Conservation (phyloP, 2,797 vertebrate species). For the Eulemur rubriventer region DNA sequence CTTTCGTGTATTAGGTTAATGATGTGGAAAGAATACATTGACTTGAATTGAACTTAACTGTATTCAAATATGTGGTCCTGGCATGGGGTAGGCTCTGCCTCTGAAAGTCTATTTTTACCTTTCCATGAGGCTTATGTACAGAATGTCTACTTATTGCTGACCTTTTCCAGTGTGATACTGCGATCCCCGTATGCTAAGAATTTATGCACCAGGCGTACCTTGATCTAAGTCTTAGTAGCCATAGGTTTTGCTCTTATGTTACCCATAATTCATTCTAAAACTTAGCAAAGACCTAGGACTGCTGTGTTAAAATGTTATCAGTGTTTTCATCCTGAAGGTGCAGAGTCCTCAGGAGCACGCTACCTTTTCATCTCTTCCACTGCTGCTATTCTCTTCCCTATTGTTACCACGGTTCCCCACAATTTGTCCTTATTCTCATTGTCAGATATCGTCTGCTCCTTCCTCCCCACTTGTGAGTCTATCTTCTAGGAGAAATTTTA, state of each 20-base stretch:
- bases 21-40: background rate
- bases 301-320: background rate
- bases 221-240: background rate
- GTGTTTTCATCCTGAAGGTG: background rate
- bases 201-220: background rate
- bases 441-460: background rate
- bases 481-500: background rate
- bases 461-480: background rate
- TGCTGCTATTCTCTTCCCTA: background rate
- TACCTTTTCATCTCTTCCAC: background rate
- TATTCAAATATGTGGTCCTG: background rate
- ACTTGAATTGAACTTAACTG: background rate
- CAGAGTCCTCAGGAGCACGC: background rate
- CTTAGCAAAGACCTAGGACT: background rate
- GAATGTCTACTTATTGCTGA: background rate
- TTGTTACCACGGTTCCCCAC: background rate
- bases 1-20: background rate
- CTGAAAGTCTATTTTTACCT: accelerated
- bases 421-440: background rate
- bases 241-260: background rate
- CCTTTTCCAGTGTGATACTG: background rate
- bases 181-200: background rate
- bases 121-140: accelerated
- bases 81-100: background rate
- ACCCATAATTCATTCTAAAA: background rate